Evolutionary conservation across 2,888 invertebrate genomes (phyloP).

Genomic region (Drosophila prolongata): DNA sequence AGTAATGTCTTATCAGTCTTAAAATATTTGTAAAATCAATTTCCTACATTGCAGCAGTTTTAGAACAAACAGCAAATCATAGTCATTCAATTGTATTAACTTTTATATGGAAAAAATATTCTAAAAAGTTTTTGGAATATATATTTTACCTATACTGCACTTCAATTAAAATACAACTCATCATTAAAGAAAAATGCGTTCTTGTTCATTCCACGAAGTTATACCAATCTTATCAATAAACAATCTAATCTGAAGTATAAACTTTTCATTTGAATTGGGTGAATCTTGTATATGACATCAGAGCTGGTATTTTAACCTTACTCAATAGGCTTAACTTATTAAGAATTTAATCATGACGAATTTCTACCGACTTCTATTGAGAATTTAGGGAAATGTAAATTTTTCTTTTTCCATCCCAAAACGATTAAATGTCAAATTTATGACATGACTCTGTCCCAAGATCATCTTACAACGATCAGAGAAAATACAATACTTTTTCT

Average conservation of each 20-base stretch:
- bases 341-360: conserved; percentile 4
- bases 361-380: conserved; percentile 8
- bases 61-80: neutral
- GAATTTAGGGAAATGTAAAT: conserved; percentile 21
- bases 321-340: conserved; percentile 8
- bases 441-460: conserved; percentile 49
- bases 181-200: neutral
- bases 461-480: conserved; percentile 66
- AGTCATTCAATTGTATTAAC: neutral
- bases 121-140: neutral
- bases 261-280: conserved; percentile 11
- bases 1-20: conserved; percentile 14
- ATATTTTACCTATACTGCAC: too few relatives aligned
- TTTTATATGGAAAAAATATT: neutral
- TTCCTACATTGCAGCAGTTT: neutral
- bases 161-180: too few relatives aligned
- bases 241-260: conserved; percentile 13
- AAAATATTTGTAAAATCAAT: conserved; percentile 9
- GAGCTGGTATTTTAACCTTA: conserved; percentile 18
- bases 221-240: conserved; percentile 10
- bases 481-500: conserved; percentile 33
- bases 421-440: conserved; percentile 77
- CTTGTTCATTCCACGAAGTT: neutral
- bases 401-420: conserved; percentile 23
- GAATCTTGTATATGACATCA: conserved; percentile 22